These are phyloP conservation scores for Bothrops jararaca DNA, from an alignment of 2,113 vertebrate species.

Conservation along the genomic window DNA sequence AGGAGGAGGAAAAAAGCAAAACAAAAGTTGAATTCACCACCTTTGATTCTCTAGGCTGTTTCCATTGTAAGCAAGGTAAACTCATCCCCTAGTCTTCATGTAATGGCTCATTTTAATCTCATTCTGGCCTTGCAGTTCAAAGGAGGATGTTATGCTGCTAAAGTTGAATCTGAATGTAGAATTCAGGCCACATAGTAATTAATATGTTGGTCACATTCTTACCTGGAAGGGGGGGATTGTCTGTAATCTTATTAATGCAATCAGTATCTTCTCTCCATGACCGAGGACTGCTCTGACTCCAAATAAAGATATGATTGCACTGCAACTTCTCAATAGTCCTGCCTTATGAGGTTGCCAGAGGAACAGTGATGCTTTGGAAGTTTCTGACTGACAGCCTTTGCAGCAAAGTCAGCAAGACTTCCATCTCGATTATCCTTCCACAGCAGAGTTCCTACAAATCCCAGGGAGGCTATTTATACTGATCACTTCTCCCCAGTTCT, in stretches of 20 bases:
- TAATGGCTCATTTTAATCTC: background rate
- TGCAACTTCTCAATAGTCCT: conserved; percentile 25
- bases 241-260: background rate
- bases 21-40: background rate
- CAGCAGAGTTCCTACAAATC: background rate
- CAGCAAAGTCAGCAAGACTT: conserved; percentile 14
- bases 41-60: conserved; percentile 28
- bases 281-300: background rate
- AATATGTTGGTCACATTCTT: conserved; percentile 30
- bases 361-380: background rate
- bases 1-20: background rate
- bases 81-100: background rate
- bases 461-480: background rate
- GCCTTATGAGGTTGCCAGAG: background rate
- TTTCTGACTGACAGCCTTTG: conserved; percentile 21
- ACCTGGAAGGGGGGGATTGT: background rate
- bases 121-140: conserved; percentile 19
- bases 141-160: conserved; percentile 9
- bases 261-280: conserved; percentile 30
- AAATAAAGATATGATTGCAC: conserved; percentile 19
- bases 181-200: conserved; percentile 21
- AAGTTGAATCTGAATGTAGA: background rate
- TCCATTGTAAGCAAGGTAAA: conserved; percentile 1
- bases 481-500: background rate
- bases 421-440: background rate